These are phyloP conservation scores for Scalopus aquaticus DNA, from an alignment of 2,113 vertebrate species.

Conservation along the genomic window DNA sequence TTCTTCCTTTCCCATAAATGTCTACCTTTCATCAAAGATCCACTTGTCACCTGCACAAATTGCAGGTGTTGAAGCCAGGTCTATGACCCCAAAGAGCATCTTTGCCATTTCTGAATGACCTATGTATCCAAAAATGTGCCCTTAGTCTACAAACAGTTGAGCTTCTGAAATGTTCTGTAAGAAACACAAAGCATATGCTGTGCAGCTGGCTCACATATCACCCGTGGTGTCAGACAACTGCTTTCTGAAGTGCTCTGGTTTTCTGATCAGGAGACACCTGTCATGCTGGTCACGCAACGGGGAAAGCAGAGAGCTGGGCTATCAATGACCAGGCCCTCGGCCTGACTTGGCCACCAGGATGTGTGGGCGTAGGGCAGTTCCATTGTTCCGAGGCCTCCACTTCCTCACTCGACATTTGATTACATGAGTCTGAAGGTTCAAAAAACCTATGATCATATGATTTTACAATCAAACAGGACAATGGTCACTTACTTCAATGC, in stretches of 20 bases:
- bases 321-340: not conserved
- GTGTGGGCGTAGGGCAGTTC: not conserved
- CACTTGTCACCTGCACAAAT: conserved; percentile 61
- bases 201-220: conserved; percentile 67
- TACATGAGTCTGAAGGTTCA: not conserved
- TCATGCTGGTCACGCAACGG: not conserved
- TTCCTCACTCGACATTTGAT: not conserved
- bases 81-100: conserved; percentile 11
- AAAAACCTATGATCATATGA: not conserved
- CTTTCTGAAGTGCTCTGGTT: conserved; percentile 29
- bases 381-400: not conserved
- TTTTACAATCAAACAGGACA: not conserved
- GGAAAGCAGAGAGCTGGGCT: not conserved
- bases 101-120: conserved; percentile 52
- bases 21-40: conserved; percentile 53
- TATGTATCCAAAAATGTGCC: conserved; percentile 38
- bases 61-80: conserved; percentile 52
- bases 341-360: not conserved
- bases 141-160: not conserved
- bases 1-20: conserved; percentile 62
- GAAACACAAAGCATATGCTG: conserved; percentile 47
- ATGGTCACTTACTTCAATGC: not conserved
- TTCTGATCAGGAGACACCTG: conserved; percentile 61
- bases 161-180: conserved; percentile 47
- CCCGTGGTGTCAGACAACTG: conserved; percentile 13